Conservation (phyloP, 2,797 vertebrate genomes). For the Phataginus tetradactyla region DNA sequence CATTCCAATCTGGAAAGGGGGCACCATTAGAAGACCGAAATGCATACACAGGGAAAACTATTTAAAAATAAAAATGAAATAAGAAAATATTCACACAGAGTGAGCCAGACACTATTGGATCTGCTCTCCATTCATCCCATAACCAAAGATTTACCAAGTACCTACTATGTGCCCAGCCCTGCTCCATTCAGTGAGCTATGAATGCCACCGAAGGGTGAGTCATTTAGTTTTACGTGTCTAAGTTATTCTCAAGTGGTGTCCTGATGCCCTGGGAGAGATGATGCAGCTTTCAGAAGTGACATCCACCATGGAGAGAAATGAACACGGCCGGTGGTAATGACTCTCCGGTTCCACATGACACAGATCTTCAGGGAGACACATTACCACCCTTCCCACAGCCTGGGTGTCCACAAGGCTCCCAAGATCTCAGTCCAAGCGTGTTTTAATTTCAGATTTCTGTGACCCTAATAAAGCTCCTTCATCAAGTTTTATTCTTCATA, state of each 20-base stretch:
- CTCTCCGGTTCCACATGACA: accelerated
- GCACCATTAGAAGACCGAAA: background rate
- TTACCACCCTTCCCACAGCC: background rate
- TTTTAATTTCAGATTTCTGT: conserved; percentile 71
- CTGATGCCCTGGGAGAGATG: background rate
- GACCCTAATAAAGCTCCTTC: conserved; percentile 73
- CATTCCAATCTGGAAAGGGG: background rate
- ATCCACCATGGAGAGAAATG: background rate
- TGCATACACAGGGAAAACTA: background rate
- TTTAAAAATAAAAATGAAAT: background rate
- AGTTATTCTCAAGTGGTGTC: background rate
- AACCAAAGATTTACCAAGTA: background rate
- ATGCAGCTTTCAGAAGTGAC: background rate
- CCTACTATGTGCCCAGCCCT: background rate
- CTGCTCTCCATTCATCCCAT: background rate
- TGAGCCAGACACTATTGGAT: too few species aligned
- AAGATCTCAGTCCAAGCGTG: background rate
- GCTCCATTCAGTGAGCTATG: background rate
- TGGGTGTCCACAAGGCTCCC: conserved; percentile 31
- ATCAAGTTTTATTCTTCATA: conserved; percentile 87
- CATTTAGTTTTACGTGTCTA: background rate
- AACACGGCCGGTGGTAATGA: background rate
- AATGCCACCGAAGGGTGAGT: background rate
- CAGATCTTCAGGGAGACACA: background rate
- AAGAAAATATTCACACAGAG: background rate